Conservation (phyloP, 1,140 invertebrate genomes). For the Nebria ingens region DNA sequence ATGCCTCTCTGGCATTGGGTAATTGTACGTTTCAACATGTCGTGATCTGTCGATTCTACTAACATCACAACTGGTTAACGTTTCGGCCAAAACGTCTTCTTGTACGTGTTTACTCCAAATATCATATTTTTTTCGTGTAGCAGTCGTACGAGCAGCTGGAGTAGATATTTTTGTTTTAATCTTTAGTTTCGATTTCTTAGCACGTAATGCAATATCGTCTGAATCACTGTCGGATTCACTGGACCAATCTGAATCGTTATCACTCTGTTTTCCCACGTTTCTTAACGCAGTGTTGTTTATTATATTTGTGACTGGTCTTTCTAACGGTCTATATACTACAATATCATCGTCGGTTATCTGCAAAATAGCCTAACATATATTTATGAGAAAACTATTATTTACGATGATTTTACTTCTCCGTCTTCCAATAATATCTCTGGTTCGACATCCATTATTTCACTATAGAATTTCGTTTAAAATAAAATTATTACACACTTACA, state of each 20-base stretch:
- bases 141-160: conserved; percentile 19
- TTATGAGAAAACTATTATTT: conserved; percentile 4
- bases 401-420: conserved; percentile 31
- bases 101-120: conserved; percentile 50
- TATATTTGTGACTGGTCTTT: conserved; percentile 31
- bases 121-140: conserved; percentile 43
- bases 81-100: conserved; percentile 49
- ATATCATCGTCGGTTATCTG: conserved; percentile 26
- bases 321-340: conserved; percentile 36
- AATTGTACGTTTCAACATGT: conserved; percentile 50
- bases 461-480: too few species aligned
- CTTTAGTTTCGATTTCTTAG: conserved; percentile 35
- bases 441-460: conserved; percentile 10
- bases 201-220: conserved; percentile 32
- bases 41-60: conserved; percentile 41
- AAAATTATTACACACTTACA: too few species aligned
- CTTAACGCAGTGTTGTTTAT: conserved; percentile 24
- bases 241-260: conserved; percentile 37
- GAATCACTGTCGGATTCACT: conserved; percentile 39
- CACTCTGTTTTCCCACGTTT: conserved; percentile 30
- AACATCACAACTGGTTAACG: conserved; percentile 47
- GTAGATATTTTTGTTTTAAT: conserved; percentile 35
- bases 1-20: conserved; percentile 28
- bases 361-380: conserved; percentile 12
- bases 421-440: conserved; percentile 27